These are phyloP conservation scores for Sigmodon hispidus DNA, from an alignment of 2,113 vertebrate genomes.

Conservation along the genomic window DNA sequence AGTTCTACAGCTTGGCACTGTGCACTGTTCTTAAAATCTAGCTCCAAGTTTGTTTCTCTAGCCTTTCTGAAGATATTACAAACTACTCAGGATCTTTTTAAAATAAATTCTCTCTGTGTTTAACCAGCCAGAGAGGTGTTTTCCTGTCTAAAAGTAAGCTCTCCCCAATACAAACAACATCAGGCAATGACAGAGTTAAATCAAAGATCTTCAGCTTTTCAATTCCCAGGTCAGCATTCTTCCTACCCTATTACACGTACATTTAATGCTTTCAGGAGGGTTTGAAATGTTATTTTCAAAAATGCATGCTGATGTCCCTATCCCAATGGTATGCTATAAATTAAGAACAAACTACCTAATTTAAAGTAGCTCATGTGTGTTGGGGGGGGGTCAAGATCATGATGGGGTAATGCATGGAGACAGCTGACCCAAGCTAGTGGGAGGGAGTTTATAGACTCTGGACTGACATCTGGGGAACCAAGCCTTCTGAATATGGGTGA, in stretches of 20 bases:
- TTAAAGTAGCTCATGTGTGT: background rate
- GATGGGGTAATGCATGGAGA: too few relatives aligned
- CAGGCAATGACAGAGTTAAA: slow-evolving; percentile 57
- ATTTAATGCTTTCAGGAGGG: slow-evolving; percentile 51
- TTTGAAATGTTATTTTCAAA: slow-evolving; percentile 57
- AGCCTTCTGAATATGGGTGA: too few relatives aligned
- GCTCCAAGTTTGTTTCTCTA: slow-evolving; percentile 51
- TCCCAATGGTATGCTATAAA: slow-evolving; percentile 44
- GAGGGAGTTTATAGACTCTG: too few relatives aligned
- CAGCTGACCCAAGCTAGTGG: too few relatives aligned
- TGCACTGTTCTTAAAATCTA: slow-evolving; percentile 52
- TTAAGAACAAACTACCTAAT: slow-evolving; percentile 7
- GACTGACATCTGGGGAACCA: too few relatives aligned
- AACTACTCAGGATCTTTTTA: slow-evolving; percentile 57
- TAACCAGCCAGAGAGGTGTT: slow-evolving; percentile 60
- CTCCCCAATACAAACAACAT: slow-evolving; percentile 61
- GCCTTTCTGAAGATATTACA: slow-evolving; percentile 53
- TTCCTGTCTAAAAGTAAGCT: slow-evolving; percentile 56
- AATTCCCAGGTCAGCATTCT: slow-evolving; percentile 50
- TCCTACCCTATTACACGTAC: slow-evolving; percentile 56
- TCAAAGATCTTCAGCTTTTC: slow-evolving; percentile 49
- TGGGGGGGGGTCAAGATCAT: too few relatives aligned
- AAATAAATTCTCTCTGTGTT: slow-evolving; percentile 58
- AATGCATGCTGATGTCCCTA: background rate
- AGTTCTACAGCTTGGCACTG: slow-evolving; percentile 47